These are phyloP conservation scores for Nephila pilipes DNA, from an alignment of 1,140 invertebrate genomes.

Conservation along the genomic window DNA sequence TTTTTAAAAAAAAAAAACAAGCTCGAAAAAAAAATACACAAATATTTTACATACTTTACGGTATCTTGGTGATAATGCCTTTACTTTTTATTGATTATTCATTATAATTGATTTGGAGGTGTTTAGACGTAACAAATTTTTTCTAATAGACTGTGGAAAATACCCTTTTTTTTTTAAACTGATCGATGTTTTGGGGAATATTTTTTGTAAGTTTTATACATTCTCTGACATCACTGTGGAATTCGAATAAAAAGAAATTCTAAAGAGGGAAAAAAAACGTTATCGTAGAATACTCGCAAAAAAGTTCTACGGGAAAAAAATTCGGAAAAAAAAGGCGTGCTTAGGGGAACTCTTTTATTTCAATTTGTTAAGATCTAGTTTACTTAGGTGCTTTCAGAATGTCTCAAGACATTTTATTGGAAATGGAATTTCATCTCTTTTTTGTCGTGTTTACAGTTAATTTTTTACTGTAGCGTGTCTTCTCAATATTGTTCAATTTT, in stretches of 20 bases:
- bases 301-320: not conserved
- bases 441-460: conserved; percentile 24
- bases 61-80: too few species aligned
- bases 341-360: conserved; percentile 34
- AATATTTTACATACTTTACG: too few species aligned
- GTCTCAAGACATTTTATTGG: conserved; percentile 16
- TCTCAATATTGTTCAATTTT: not conserved
- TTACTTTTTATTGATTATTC: too few species aligned
- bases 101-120: not conserved
- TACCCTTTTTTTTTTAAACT: not conserved
- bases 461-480: conserved; percentile 1
- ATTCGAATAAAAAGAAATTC: conserved; percentile 24
- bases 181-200: not conserved
- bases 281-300: not conserved
- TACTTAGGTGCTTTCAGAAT: conserved; percentile 23
- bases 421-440: conserved; percentile 22
- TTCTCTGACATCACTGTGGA: not conserved
- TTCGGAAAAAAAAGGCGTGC: not conserved
- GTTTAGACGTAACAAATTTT: not conserved
- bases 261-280: too few species aligned
- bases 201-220: conserved; percentile 17
- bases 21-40: too few species aligned
- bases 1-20: too few species aligned
- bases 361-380: conserved; percentile 34
- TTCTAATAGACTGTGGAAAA: not conserved